These are phyloP conservation scores for Lycia hirtaria DNA, from an alignment of 2,888 invertebrate genomes.

Conservation along the genomic window DNA sequence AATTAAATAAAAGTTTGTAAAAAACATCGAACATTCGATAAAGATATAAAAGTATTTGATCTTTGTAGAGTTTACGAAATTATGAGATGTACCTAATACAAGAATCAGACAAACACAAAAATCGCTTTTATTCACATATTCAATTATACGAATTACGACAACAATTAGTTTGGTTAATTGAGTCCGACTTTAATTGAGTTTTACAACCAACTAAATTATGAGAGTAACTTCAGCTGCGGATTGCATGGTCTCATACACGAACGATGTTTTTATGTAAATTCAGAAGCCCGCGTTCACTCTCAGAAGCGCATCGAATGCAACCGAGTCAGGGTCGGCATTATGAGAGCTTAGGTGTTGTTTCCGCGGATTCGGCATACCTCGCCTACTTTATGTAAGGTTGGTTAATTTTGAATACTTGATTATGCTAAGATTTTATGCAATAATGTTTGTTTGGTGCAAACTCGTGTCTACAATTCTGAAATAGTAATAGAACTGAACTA, in stretches of 20 bases:
- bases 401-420: conserved; percentile 34
- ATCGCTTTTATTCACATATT: no score
- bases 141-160: no score
- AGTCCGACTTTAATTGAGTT: no score
- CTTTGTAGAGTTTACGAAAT: no score
- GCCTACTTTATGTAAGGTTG: conserved; percentile 42
- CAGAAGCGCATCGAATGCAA: conserved; percentile 55
- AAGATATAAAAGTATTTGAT: no score
- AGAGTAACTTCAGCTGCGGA: neutral
- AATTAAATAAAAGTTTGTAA: no score
- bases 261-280: conserved; percentile 25
- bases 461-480: no score
- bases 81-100: no score
- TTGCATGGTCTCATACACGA: neutral
- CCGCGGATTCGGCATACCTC: conserved; percentile 47
- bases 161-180: no score
- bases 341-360: conserved; percentile 39
- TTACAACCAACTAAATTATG: no score
- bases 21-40: no score
- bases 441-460: conserved; percentile 2
- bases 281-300: conserved; percentile 51
- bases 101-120: neutral
- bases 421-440: conserved; percentile 24
- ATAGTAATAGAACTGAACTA: no score
- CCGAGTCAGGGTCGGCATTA: conserved; percentile 52